These are phyloP conservation scores for Mycteria americana DNA, from an alignment of 2,797 vertebrate species.

Conservation along the genomic window DNA sequence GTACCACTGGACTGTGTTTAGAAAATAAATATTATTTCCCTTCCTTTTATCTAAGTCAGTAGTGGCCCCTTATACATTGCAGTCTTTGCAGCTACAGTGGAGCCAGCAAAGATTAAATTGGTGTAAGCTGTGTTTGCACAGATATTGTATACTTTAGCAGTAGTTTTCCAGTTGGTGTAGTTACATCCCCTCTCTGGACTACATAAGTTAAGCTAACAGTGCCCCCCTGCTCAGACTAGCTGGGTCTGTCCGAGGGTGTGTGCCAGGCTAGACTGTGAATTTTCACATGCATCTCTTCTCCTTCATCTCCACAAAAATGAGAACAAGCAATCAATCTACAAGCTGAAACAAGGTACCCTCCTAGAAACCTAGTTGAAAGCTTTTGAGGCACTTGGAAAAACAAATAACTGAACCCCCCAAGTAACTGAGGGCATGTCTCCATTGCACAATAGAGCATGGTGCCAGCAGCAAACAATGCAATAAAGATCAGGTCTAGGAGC, in stretches of 20 bases:
- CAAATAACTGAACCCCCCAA: fast-evolving
- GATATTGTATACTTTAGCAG: not conserved
- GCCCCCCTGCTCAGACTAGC: not conserved
- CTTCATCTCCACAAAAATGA: not conserved
- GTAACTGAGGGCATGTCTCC: not conserved
- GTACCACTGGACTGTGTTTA: not conserved
- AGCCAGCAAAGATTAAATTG: not conserved
- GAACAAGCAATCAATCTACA: not conserved
- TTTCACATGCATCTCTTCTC: not conserved
- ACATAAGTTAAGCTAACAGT: not conserved
- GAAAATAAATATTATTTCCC: not conserved
- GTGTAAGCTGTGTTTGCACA: not conserved
- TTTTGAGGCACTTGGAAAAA: not conserved
- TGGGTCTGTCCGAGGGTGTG: not conserved
- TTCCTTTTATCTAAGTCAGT: not conserved
- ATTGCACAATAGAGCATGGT: not conserved
- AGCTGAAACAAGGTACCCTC: not conserved
- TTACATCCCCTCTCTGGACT: not conserved
- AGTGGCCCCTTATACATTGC: not conserved
- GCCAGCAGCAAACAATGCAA: not conserved
- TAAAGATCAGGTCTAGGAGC: not conserved
- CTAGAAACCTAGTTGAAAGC: not conserved
- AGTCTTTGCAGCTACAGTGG: not conserved
- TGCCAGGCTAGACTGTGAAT: not conserved
- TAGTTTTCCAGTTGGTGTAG: not conserved